These are phyloP conservation scores for Eidolon dupreanum DNA, from an alignment of 2,797 vertebrate genomes.

Conservation along the genomic window DNA sequence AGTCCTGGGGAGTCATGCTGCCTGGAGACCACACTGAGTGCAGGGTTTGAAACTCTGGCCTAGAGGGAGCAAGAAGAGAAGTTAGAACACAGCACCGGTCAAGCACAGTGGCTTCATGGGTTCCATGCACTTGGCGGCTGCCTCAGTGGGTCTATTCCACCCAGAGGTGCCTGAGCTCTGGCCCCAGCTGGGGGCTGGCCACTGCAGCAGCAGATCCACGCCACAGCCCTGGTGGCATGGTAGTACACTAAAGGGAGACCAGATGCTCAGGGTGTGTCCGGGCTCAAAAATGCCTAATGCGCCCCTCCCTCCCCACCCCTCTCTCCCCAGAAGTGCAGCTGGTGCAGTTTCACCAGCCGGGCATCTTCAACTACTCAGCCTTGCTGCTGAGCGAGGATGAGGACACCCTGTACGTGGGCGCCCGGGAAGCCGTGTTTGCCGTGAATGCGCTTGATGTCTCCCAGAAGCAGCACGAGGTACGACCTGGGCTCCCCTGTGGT, in stretches of 20 bases:
- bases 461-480: constrained; percentile 92
- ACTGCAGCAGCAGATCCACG: accelerated
- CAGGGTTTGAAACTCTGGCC: background rate
- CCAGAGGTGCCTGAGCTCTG: background rate
- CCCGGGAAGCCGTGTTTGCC: constrained; percentile 94
- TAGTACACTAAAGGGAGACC: accelerated
- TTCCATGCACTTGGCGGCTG: accelerated
- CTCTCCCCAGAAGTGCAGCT: constrained; percentile 90
- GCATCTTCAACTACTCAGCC: constrained; percentile 95
- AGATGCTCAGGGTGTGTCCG: accelerated
- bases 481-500: background rate
- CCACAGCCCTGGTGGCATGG: accelerated
- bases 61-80: background rate
- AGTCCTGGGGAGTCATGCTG: background rate
- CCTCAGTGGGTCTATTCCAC: accelerated
- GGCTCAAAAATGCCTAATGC: background rate
- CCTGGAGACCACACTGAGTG: background rate
- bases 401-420: constrained; percentile 93
- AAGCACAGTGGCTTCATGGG: background rate
- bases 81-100: accelerated
- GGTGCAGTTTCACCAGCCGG: constrained; percentile 91
- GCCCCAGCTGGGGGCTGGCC: accelerated
- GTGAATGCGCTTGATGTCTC: constrained; percentile 91
- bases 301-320: background rate
- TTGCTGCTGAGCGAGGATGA: constrained; percentile 92